Evolutionary conservation across 2,888 invertebrate species (phyloP).

Genomic region (Conchocele bisecta): DNA sequence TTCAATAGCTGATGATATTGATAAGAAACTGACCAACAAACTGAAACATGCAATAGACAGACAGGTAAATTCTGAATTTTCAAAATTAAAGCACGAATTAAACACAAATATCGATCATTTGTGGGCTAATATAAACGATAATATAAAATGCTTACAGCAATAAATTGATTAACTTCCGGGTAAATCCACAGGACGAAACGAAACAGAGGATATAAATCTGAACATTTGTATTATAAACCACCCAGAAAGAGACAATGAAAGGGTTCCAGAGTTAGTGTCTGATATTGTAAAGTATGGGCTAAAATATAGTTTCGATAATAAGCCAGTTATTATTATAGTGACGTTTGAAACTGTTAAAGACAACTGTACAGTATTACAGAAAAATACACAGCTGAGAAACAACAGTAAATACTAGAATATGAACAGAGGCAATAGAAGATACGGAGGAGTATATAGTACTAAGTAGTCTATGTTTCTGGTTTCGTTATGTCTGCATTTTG

Average conservation of each 20-base stretch:
- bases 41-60: background rate
- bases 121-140: background rate
- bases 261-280: background rate
- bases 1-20: background rate
- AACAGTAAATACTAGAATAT: too few species aligned
- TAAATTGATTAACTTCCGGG: conserved; percentile 1
- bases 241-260: background rate
- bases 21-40: background rate
- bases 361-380: too few species aligned
- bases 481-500: too few species aligned
- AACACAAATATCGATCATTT: background rate
- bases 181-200: background rate
- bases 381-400: too few species aligned
- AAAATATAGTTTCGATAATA: background rate
- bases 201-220: background rate
- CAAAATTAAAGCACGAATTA: background rate
- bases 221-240: conserved; percentile 4
- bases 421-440: too few species aligned
- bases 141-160: background rate
- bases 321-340: background rate
- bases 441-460: too few species aligned
- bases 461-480: too few species aligned
- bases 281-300: background rate
- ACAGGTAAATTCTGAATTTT: background rate
- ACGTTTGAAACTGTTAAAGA: too few species aligned